Base-by-base conservation (phyloP, 2,113 vertebrate genomes). In the Choloepus hoffmanni region DNA sequence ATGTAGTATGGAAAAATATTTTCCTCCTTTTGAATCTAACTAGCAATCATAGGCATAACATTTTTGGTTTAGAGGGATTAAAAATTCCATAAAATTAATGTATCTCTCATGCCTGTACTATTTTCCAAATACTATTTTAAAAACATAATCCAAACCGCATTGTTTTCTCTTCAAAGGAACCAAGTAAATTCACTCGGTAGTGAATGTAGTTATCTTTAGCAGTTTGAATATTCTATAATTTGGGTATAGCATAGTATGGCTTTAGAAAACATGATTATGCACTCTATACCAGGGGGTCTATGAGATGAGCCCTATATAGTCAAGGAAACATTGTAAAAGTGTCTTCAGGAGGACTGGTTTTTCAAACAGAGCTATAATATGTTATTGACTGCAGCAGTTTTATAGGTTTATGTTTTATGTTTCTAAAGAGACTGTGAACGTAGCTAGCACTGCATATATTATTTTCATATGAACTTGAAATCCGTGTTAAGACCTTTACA, bases 401-500 rank as follows among this genome's bases (percentile, higher is more conserved):
- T 58, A 33, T 28, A 73, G 43, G 26, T 62, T 96, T 94, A 23
- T 5, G 53, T 58, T 88, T 58, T 60, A 26, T 78, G 10, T 72
- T 82, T 95, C 72, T 89, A 43, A 88, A 87, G 62, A 92, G 78
- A 70, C 6, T 24, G 0, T 84, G 65, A 93, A 48, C 7, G 19
- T 0, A 87, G 60, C 70, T 19, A 72, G 63, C 30, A 78, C 3
- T 11, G 18, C 7, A 15, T 74, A 79, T 72, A 33, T 82, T 48
- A 70, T 84, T 97, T 95, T 90, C 36, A 10, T 33, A 23, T 72
- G 55, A 92, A 48, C 73, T 95, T 83, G 28, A 83, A 92, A 82
- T 89, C 81, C 85, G 40, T 87, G n/a, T 78, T 68, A 28, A 77
- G 90, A 95, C 96, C 95, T 96, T 83, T 28, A 43, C 50, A 43